Evolutionary conservation across 2,113 vertebrate genomes (phyloP).

Genomic region (Notarius quadriscutis): DNA sequence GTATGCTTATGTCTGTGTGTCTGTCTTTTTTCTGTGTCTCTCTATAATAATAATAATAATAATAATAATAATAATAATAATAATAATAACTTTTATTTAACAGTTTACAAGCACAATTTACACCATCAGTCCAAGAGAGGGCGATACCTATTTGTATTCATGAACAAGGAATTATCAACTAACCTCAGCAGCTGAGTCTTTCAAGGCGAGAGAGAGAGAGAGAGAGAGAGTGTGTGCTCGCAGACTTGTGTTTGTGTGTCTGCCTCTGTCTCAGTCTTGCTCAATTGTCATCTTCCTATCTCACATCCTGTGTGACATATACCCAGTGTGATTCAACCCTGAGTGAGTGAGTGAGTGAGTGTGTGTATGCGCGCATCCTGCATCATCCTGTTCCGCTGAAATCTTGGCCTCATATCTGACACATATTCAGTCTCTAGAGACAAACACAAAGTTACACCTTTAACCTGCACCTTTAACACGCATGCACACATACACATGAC

Average conservation of each 20-base stretch:
- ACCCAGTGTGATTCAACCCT: background rate
- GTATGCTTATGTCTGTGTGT: no score
- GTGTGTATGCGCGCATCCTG: background rate
- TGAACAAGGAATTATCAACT: background rate
- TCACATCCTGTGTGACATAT: conserved; percentile 33
- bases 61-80: background rate
- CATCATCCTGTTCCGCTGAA: conserved; percentile 10
- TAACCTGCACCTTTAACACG: conserved; percentile 26
- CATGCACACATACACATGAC: conserved; percentile 25
- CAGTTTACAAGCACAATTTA: background rate
- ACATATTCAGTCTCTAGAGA: background rate
- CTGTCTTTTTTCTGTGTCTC: background rate
- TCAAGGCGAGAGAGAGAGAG: background rate
- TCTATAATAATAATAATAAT: background rate
- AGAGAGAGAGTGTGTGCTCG: background rate
- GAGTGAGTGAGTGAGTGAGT: background rate
- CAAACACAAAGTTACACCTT: background rate
- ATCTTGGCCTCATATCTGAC: background rate
- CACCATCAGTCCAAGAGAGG: background rate
- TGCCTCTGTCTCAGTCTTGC: background rate
- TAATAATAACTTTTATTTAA: background rate
- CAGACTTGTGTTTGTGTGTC: background rate
- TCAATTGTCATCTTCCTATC: background rate
- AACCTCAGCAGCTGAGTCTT: background rate
- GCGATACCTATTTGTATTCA: background rate